phyloP scores from a whole-genome alignment of 2,797 vertebrate species.

The Acanthurus leucopareius region DNA sequence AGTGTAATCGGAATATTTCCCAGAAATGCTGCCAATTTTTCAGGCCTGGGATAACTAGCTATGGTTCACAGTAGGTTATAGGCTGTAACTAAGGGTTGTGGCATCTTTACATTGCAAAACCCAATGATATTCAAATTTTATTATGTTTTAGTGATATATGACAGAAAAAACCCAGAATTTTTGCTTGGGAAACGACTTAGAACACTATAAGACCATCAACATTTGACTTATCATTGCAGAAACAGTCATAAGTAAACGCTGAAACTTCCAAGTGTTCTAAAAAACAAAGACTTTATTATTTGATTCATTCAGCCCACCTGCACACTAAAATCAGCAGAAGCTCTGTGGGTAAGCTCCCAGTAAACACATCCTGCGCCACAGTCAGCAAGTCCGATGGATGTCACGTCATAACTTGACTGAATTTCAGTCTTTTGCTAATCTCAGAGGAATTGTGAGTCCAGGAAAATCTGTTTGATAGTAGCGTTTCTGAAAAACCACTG shows the following conservation, averaged over 20 bases:
- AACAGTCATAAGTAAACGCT: neutral
- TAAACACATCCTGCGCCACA: too few species aligned
- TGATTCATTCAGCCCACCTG: slow-evolving; percentile 35
- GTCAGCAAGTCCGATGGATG: too few species aligned
- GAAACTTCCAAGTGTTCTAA: neutral
- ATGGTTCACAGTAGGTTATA: neutral
- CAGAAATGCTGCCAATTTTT: slow-evolving; percentile 26
- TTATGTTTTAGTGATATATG: neutral
- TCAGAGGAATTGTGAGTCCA: too few species aligned
- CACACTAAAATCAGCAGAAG: slow-evolving; percentile 39
- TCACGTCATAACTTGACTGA: too few species aligned
- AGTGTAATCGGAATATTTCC: slow-evolving; percentile 28
- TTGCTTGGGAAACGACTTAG: neutral
- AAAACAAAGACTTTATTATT: slow-evolving; percentile 18
- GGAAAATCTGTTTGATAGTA: too few species aligned
- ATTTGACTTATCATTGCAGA: neutral
- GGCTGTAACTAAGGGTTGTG: neutral
- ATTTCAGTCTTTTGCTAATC: too few species aligned
- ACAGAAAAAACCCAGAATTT: neutral
- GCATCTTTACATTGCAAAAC: neutral
- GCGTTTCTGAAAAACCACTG: too few species aligned
- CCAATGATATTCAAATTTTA: neutral
- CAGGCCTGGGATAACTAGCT: neutral
- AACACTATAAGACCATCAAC: neutral
- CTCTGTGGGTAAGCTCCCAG: neutral